Base-by-base conservation (phyloP, 1,140 invertebrate genomes). In the Venturia canescens region DNA sequence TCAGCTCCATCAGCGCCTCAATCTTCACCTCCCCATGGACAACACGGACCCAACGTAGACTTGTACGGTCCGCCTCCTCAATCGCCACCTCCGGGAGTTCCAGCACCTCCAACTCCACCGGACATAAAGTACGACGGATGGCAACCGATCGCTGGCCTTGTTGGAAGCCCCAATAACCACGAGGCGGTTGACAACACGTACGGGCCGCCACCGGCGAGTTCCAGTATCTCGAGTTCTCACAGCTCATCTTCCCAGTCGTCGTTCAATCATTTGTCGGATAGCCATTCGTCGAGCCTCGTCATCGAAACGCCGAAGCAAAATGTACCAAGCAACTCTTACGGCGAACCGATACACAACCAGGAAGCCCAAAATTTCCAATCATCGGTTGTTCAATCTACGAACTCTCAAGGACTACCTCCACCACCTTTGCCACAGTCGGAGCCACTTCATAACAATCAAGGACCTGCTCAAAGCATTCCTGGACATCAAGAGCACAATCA, bases 81-180 rank as follows among this genome's bases (percentile, higher is more conserved):
- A 69, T 93, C 93, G 29, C 93, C 93, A 16, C 93, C 93, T 72
- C 93, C 94, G 29, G 94, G 95, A 34, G 94, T 94, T n/a, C 94
- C 94, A 82, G 94, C 95, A 4, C 95, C 95, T 31, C 95, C 95
- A 18, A 95, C 95, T 11, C 95, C 95, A 13, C 95, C 95, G 4
- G 94, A 95, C 86, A 95, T 96, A 9, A 93, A 95, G 78, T 97
- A 96, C 85, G 96, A 97, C 82, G 96, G 96, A 38, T 97, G 96
- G 96, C 96, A 96, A 85, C 96, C 96, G 18, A 96, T 97, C 63
- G 94, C 95, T 38, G 95, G 95, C 48, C 90, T 93, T 26, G 86
- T 93, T 15, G 88, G 88, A 75, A 88, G 79, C 85, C 90, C 80
- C 79, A 87, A 90, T 38, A 86, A 86, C 38, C 81, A 82, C 21